Conservation (phyloP, 2,888 invertebrate genomes). For the Drosophila ochracea region DNA sequence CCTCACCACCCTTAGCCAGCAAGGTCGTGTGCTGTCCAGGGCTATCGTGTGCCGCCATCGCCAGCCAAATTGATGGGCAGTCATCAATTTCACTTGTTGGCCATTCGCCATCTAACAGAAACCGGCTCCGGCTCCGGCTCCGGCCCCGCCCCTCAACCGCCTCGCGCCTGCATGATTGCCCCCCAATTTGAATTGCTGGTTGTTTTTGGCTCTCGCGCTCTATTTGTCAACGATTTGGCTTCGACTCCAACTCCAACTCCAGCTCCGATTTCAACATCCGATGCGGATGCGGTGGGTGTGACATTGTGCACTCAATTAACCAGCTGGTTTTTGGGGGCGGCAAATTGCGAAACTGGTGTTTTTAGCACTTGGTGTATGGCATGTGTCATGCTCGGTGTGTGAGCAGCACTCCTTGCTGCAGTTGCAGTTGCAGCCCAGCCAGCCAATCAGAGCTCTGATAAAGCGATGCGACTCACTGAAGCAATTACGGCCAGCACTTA, state of each 20-base stretch:
- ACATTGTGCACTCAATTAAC: conserved; percentile 62
- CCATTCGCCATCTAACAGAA: conserved; percentile 33
- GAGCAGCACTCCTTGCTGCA: conserved; percentile 12
- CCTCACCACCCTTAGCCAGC: conserved; percentile 9
- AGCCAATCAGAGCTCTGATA: conserved; percentile 15
- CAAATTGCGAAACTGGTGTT: background rate
- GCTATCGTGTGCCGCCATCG: conserved; percentile 49
- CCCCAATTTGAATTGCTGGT: conserved; percentile 22
- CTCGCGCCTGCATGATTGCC: background rate
- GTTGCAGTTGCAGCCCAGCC: conserved; percentile 7
- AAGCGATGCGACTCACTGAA: background rate
- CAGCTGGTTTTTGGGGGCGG: conserved; percentile 22
- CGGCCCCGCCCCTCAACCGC: background rate
- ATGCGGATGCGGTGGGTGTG: conserved; percentile 35
- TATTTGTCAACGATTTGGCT: conserved; percentile 60
- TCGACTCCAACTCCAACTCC: conserved; percentile 6
- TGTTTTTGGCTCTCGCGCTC: conserved; percentile 33
- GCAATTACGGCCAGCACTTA: background rate
- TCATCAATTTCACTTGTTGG: conserved; percentile 79
- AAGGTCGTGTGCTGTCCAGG: conserved; percentile 67
- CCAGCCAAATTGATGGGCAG: conserved; percentile 76
- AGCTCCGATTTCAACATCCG: conserved; percentile 6
- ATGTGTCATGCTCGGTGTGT: background rate
- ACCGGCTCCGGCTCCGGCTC: background rate
- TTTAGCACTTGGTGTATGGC: conserved; percentile 14